phyloP scores from a whole-genome alignment of 2,797 vertebrate species.

The Morelia viridis region DNA sequence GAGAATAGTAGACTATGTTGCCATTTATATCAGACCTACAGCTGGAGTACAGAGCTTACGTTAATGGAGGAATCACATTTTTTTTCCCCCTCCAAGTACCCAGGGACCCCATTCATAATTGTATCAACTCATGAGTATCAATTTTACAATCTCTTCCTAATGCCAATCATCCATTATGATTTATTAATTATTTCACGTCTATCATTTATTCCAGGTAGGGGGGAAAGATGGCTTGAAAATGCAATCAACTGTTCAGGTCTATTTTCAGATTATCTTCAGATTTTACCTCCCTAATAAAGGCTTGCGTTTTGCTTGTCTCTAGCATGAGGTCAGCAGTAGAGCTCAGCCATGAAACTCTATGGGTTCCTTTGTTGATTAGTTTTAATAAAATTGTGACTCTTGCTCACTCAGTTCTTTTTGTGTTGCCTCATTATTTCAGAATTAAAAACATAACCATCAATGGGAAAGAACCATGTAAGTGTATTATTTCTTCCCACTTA shows the following conservation, averaged over 20 bases:
- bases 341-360: background rate
- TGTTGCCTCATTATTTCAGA: background rate
- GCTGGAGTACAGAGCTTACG: background rate
- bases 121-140: background rate
- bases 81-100: no score
- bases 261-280: background rate
- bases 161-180: background rate
- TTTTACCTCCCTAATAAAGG: background rate
- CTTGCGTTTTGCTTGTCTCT: background rate
- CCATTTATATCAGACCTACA: background rate
- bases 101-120: background rate
- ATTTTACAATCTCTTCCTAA: background rate
- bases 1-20: background rate
- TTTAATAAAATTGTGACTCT: background rate
- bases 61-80: background rate
- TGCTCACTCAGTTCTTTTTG: background rate
- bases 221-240: background rate
- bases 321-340: background rate
- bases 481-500: background rate
- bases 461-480: background rate
- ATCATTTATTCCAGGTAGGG: background rate
- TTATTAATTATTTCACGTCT: background rate
- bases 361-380: background rate
- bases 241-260: background rate
- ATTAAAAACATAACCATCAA: background rate